Evolutionary conservation across 2,888 invertebrate species (phyloP), one percentile per base, ranked within the genome.

Genomic region (Nemapogon koenigi): DNA sequence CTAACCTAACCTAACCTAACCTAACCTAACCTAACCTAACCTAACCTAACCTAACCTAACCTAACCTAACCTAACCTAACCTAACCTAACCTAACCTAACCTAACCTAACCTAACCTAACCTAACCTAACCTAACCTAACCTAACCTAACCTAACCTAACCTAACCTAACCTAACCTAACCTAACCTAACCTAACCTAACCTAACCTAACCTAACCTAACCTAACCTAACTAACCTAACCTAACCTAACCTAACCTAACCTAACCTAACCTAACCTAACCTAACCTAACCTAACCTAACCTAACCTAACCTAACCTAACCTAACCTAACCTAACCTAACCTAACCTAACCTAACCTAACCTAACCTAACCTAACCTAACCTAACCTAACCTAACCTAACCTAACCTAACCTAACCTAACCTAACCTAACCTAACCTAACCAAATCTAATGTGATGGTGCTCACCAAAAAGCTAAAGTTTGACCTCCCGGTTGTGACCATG

Each of bases 371-470:
- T 28, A 33, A 32, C 41, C 18, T 17, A 40, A 31, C 40, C 33
- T 32, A 40, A 31, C 41, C 32, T 27, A 41, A 31, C 41, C 37
- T 36, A 41, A 35, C 41, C 32, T 27, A 41, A 35, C 41, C 37
- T 36, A 42, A 35, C 42, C 32, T 32, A 42, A 35, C 42, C 36
- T 31, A 40, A 37, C 40, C 35, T 29, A 40, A 29, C 40, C 35
- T 33, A 41, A 33, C 41, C 35, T 30, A 43, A 37, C 41, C 39
- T 35, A 39, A 35, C 41, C 35, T 38, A 42, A 38, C 40, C 38
- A 38, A 37, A 32, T 31, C 35, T 25, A n/a, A n/a, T n/a, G n/a
- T n/a, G n/a, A n/a, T n/a, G n/a, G n/a, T n/a, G n/a, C n/a, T n/a
- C n/a, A n/a, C n/a, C n/a, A n/a, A n/a, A n/a, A n/a, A n/a, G n/a